phyloP scores from a whole-genome alignment of 2,113 vertebrate species.

The Megalops atlanticus region DNA sequence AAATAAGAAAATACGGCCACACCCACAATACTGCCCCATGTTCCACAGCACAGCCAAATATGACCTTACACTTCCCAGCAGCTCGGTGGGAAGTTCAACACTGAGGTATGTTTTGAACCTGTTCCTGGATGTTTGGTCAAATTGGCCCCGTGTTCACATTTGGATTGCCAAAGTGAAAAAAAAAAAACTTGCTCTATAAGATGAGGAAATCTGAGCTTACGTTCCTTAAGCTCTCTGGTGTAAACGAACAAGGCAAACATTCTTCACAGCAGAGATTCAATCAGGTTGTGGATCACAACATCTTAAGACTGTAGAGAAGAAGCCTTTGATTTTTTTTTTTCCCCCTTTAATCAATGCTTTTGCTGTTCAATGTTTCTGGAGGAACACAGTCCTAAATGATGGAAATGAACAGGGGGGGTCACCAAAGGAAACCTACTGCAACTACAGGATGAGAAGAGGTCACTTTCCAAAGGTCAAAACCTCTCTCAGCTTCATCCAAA shows the following conservation, averaged over 20 bases:
- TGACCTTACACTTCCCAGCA: too few species aligned
- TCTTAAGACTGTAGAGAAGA: background rate
- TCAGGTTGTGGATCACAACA: background rate
- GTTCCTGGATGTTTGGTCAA: too few species aligned
- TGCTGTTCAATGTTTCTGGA: conserved; percentile 4
- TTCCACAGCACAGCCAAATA: too few species aligned
- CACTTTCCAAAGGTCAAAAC: background rate
- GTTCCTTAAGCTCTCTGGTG: background rate
- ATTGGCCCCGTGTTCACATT: too few species aligned
- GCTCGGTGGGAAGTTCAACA: too few species aligned
- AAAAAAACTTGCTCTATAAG: too few species aligned
- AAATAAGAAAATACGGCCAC: background rate
- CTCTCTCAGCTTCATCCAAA: background rate
- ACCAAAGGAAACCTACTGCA: background rate
- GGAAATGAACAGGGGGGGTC: conserved; percentile 12
- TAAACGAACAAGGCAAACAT: background rate
- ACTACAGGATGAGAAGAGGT: background rate
- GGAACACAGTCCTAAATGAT: conserved; percentile 1
- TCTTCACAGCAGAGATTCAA: background rate
- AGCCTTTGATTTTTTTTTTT: conserved; percentile 20
- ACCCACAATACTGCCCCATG: too few species aligned
- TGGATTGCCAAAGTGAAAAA: too few species aligned
- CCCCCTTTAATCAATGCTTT: conserved; percentile 7
- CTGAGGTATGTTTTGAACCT: too few species aligned
- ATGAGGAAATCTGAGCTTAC: background rate